Evolutionary conservation across 1,140 invertebrate genomes (phyloP).

Genomic region (Drosophila mayri): DNA sequence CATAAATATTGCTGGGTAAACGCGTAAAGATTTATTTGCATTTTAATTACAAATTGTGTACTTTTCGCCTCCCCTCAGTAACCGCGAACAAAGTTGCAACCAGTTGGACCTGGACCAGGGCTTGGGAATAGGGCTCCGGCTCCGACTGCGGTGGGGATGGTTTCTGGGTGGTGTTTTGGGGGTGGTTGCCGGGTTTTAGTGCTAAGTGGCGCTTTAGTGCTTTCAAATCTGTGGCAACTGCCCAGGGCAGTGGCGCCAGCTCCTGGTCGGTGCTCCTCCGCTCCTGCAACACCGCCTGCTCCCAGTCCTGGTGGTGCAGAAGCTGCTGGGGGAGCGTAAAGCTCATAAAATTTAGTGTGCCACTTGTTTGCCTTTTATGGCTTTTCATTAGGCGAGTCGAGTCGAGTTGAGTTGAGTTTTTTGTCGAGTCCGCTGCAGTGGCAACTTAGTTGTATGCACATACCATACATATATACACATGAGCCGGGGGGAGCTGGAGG

Average conservation of each 20-base stretch:
- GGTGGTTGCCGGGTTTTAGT: slow-evolving; percentile 58
- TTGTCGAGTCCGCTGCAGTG: slow-evolving; percentile 53
- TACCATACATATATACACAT: not conserved
- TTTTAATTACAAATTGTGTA: slow-evolving; percentile 75
- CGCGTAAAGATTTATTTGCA: slow-evolving; percentile 73
- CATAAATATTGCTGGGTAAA: slow-evolving; percentile 32
- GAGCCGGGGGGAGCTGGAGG: not conserved
- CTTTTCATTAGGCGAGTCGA: slow-evolving; percentile 72
- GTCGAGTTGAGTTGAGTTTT: slow-evolving; percentile 28
- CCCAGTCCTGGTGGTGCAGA: slow-evolving; percentile 20
- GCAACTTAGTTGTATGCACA: slow-evolving; percentile 60
- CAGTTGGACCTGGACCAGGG: slow-evolving; percentile 32
- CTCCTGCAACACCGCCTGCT: not conserved
- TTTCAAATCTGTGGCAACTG: slow-evolving; percentile 71
- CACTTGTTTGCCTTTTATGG: slow-evolving; percentile 81
- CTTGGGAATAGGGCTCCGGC: slow-evolving; percentile 6
- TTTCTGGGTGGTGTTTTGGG: slow-evolving; percentile 19
- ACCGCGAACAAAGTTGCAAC: slow-evolving; percentile 25
- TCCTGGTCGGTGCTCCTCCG: not conserved
- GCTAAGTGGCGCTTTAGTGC: slow-evolving; percentile 78
- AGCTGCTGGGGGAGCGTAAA: slow-evolving; percentile 21
- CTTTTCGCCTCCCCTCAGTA: slow-evolving; percentile 3
- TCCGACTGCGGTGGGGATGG: not conserved
- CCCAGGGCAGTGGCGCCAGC: slow-evolving; percentile 27
- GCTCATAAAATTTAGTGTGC: slow-evolving; percentile 76